Base-by-base conservation (phyloP, 2,113 vertebrate genomes). In the Mesocricetus auratus region DNA sequence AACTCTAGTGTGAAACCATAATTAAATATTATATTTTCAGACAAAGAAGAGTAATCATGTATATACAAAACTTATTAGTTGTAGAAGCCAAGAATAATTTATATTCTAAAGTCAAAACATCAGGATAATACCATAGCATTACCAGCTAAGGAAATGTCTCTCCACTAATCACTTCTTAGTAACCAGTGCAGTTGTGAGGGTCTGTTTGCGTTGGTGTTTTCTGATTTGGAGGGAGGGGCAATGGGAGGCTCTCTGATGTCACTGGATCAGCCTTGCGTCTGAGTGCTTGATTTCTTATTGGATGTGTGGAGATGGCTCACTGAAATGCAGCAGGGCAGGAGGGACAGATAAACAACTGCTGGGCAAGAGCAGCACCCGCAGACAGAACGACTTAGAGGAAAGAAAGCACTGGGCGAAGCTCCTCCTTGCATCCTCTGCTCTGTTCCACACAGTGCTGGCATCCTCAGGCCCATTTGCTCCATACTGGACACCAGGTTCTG, bases 21-120 rank as follows among this genome's bases (percentile, higher is more conserved):
- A 93, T 98, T 96, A 94, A 97, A 95, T 97, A 91, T 92, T 89
- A 74, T 71, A n/a, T 95, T 96, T 93, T 92, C 87, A 96, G 86
- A 97, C 96, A 96, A 89, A 96, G 94, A 94, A 94, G 88, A 85
- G 77, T 81, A 83, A 86, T 94, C 64, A 29, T 96, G 22, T 86
- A 45, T 88, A 10, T 66, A 85, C 56, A 86, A 79, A 15, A 62
- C 17, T 33, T 73, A 71, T 90, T 71, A 87, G 79, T 56, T 89
- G 45, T 62, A 10, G 26, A 94, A 95, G 74, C 42, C 26, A 68
- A 90, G 71, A 77, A n/a, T 89, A 64, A 95, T 93, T 97, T 92
- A 87, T 91, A 93, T 96, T 97, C 79, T 56, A 50, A 66, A 96
- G 96, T 89, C 71, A 94, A 73, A 97, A 74, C 68, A 91, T 58